Evolutionary conservation across 2,888 invertebrate genomes (phyloP), one percentile per base, ranked within the genome.

Genomic region (Ophraella communa): DNA sequence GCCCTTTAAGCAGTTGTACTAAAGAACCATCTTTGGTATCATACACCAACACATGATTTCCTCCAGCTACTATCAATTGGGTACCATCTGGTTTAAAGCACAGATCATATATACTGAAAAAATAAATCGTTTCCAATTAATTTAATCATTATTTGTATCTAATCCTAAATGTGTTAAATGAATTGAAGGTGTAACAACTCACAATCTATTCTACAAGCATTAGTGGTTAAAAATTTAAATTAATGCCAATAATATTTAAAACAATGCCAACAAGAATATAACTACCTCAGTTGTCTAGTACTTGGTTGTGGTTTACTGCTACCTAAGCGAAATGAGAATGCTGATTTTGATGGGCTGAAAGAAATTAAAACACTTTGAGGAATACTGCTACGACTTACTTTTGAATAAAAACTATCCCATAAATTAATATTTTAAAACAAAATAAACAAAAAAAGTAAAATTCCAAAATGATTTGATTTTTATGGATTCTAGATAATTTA

Each of bases 21-120:
- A 98, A 85, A 1, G 91, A 89, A 10, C 98, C 98, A 83, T 97
- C 94, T 59, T 85, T 87, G 1, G 96, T 92, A 81, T 97, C 95
- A 81, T 98, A 98, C 11, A 99, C 95, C 77, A 98, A 86, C n/a
- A 99, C 92, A 75, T 95, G 89, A 76, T 93, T 92, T 1, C 97
- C 97, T 42, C 96, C 96, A 4, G 96, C 98, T 11, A 96, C 95
- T 59, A 99, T 90, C 66, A 99, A 83, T 81, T 97, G 96, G 8
- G 89, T 88, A 17, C 98, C 98, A 84, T 97, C 96, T 4, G 98
- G 98, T 80, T 94, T 94, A 83, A 96, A 98, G 83, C 97, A 97
- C 75, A 97, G 84, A 78, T 95, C 93, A 82, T 96, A 96, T 42
- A 99, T 93, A 82, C 97, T 97, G 82, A 60, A 84, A 83, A 64